Evolutionary conservation across 2,113 vertebrate genomes (phyloP).

Genomic region (Myotis lucifugus): DNA sequence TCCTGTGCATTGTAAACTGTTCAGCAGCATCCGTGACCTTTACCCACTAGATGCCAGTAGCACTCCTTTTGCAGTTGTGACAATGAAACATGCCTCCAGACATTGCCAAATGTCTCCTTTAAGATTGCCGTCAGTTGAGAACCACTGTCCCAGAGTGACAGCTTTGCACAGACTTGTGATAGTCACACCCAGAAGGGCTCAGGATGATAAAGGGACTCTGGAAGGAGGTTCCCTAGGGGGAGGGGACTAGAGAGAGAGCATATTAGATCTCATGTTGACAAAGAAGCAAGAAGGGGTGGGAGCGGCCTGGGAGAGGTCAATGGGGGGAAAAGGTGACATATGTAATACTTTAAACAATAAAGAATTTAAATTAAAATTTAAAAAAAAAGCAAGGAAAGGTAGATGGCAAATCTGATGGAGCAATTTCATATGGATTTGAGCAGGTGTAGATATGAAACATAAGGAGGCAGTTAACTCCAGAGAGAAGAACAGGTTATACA

Average conservation of each 20-base stretch:
- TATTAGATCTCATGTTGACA: not conserved
- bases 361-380: no score
- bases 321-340: no score
- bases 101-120: not conserved
- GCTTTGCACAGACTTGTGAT: not conserved
- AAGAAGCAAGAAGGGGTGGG: not conserved
- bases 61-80: not conserved
- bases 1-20: not conserved
- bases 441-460: not conserved
- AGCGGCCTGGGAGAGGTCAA: no score
- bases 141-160: not conserved
- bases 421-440: no score
- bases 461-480: not conserved
- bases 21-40: not conserved
- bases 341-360: no score
- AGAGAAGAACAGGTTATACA: not conserved
- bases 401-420: not conserved
- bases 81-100: not conserved
- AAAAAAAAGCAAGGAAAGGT: no score
- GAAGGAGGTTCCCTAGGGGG: not conserved
- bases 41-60: not conserved
- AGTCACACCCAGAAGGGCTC: not conserved
- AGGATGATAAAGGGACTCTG: not conserved
- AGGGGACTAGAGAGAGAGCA: not conserved
- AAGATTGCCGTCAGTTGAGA: not conserved